These are phyloP conservation scores for Lindbergichthys nudifrons DNA, from an alignment of 2,797 vertebrate genomes.

Conservation along the genomic window DNA sequence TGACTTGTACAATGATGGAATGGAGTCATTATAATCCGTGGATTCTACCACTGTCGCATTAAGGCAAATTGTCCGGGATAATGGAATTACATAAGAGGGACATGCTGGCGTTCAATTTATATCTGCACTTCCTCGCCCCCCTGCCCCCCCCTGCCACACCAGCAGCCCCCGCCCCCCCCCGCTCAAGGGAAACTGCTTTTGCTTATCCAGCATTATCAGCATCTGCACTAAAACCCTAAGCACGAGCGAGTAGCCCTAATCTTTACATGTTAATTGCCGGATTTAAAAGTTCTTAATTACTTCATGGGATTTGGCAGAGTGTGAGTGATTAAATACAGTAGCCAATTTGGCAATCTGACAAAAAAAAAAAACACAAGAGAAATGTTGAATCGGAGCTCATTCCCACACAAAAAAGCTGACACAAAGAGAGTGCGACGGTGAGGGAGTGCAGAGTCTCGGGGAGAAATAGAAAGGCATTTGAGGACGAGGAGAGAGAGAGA, in stretches of 20 bases:
- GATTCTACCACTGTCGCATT: constrained; percentile 77
- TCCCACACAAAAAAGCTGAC: constrained; percentile 46
- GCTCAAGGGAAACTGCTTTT: constrained; percentile 66
- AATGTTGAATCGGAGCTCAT: constrained; percentile 59
- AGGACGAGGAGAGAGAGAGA: constrained; percentile 53
- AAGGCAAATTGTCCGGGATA: constrained; percentile 79
- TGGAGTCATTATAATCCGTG: constrained; percentile 76
- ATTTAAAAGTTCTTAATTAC: constrained; percentile 83
- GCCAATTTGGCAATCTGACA: constrained; percentile 76
- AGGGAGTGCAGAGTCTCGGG: constrained; percentile 38
- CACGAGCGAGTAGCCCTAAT: constrained; percentile 72
- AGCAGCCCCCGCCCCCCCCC: constrained; percentile 45
- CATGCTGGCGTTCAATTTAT: constrained; percentile 72
- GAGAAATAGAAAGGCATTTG: constrained; percentile 46
- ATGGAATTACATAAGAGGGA: constrained; percentile 82
- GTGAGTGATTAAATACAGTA: constrained; percentile 79
- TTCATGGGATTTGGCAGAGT: constrained; percentile 77
- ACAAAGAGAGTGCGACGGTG: constrained; percentile 50
- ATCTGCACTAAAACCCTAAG: constrained; percentile 72
- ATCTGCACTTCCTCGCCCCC: constrained; percentile 41
- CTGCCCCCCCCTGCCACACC: constrained; percentile 36
- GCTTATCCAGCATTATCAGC: constrained; percentile 81
- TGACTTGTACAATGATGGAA: constrained; percentile 68
- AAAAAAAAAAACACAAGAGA: constrained; percentile 37
- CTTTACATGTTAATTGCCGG: constrained; percentile 79